Conservation (phyloP, 2,888 invertebrate genomes). For the Scelioninae gen. 2 region DNA sequence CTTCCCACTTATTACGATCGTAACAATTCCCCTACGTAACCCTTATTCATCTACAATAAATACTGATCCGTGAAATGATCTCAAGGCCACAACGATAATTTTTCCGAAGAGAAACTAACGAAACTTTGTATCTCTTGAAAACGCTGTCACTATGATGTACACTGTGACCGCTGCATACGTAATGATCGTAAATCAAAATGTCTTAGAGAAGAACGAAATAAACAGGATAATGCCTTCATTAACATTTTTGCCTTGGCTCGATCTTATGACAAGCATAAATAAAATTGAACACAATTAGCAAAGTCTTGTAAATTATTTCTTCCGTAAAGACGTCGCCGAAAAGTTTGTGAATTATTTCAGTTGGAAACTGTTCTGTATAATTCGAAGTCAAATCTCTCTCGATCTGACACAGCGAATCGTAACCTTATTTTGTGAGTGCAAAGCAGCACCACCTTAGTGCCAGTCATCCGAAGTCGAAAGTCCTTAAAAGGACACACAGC, state of each 20-base stretch:
- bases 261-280: not conserved
- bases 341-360: slow-evolving; percentile 11
- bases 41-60: slow-evolving; percentile 34
- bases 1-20: slow-evolving; percentile 43
- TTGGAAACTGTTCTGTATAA: not conserved
- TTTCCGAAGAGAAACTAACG: slow-evolving; percentile 6
- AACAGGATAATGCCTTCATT: slow-evolving; percentile 18
- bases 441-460: slow-evolving; percentile 43
- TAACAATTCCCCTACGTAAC: slow-evolving; percentile 40
- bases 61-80: slow-evolving; percentile 39
- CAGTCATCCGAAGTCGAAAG: slow-evolving; percentile 42
- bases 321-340: not conserved
- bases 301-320: not conserved
- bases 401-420: slow-evolving; percentile 8
- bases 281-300: not conserved
- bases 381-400: slow-evolving; percentile 6
- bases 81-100: slow-evolving; percentile 29
- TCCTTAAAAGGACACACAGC: slow-evolving; percentile 52
- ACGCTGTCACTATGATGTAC: not conserved
- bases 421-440: slow-evolving; percentile 32
- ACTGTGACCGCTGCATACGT: slow-evolving; percentile 1
- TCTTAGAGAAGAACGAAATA: slow-evolving; percentile 14
- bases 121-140: slow-evolving; percentile 11
- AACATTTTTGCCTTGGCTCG: not conserved
- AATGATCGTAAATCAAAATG: slow-evolving; percentile 27